Percentiles rank a stretch among this genome's conserved stretches.
Conservation (phyloP, 2,797 vertebrate species). For the Microctenopoma stevenorrisi region DNA sequence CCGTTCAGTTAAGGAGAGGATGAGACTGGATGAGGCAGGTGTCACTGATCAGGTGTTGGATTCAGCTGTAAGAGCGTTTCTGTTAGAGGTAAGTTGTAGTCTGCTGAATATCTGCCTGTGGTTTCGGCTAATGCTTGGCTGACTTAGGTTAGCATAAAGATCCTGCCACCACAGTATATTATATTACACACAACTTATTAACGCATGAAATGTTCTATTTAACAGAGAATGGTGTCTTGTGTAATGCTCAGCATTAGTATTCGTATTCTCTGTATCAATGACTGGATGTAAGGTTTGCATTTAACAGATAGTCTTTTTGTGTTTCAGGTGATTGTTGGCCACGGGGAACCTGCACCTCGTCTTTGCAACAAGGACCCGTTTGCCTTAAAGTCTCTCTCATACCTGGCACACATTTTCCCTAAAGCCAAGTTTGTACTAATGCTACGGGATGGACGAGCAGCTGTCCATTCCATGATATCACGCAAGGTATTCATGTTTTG, state of each 20-base stretch:
- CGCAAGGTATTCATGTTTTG: slow-evolving; percentile 82
- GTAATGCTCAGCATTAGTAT: too few species aligned
- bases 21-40: slow-evolving; percentile 92
- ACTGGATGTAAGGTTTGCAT: too few species aligned
- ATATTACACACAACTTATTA: neutral
- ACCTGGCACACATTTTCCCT: slow-evolving; percentile 91
- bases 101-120: neutral
- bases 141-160: too few species aligned
- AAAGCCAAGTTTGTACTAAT: slow-evolving; percentile 94
- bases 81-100: slow-evolving; percentile 87
- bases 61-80: slow-evolving; percentile 91
- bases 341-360: slow-evolving; percentile 92
- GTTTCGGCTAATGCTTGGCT: too few species aligned
- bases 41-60: slow-evolving; percentile 94
- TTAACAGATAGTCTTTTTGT: neutral
- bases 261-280: too few species aligned
- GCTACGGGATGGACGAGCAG: slow-evolving; percentile 92
- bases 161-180: too few species aligned
- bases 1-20: slow-evolving; percentile 91
- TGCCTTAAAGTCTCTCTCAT: slow-evolving; percentile 92
- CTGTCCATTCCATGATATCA: slow-evolving; percentile 96
- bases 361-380: slow-evolving; percentile 97
- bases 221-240: too few species aligned
- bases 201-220: neutral
- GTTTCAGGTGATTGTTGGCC: slow-evolving; percentile 80